Evolutionary conservation across 1,140 invertebrate genomes (phyloP), one percentile per base, ranked within the genome.

Genomic region (Diorhabda elongata): DNA sequence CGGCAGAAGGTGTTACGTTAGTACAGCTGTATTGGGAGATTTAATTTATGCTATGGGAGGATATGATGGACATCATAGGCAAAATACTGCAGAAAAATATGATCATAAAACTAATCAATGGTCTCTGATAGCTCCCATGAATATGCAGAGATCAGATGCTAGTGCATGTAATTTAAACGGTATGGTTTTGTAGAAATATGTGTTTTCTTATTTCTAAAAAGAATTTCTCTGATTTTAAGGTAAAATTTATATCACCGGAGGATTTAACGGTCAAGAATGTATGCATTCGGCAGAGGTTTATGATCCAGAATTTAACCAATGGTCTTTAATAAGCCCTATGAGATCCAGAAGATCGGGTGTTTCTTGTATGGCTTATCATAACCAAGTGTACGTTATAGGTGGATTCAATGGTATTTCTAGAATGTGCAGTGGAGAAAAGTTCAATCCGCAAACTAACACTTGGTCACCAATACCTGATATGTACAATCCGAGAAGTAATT

Each of bases 261-360:
- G 95, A 0, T 97, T 97, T 80, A 95, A 97, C 80, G 95, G 95
- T 0, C 88, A 89, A 66, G 92, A 95, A 74, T 96, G 92, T 76
- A 84, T 97, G 81, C 91, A 90, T 78, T 90, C 92, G 2, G 92
- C 89, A 0, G 95, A 97, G 81, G 87, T 89, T 60, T 98, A 94
- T 80, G 90, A 95, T 80, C 92, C 94, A 0, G 84, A 87, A 7
- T 86, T 85, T 0, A 93, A 97, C 80, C 88, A 92, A 72, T 98
- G 96, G 96, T 92, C 92, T 0, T 83, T 91, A 72, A 89, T 97
- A 59, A 84, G 86, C 5, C 85, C 88, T 4, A 95, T 97, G 94
- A 83, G 86, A 42, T 90, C 87, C 71, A 86, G 91, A 58, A 82
- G 93, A 63, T 92, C 91, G 2, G 92, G 92, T 2, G 89, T 94